Evolutionary conservation across 2,888 invertebrate species (phyloP).

Genomic region (Tachina fera): DNA sequence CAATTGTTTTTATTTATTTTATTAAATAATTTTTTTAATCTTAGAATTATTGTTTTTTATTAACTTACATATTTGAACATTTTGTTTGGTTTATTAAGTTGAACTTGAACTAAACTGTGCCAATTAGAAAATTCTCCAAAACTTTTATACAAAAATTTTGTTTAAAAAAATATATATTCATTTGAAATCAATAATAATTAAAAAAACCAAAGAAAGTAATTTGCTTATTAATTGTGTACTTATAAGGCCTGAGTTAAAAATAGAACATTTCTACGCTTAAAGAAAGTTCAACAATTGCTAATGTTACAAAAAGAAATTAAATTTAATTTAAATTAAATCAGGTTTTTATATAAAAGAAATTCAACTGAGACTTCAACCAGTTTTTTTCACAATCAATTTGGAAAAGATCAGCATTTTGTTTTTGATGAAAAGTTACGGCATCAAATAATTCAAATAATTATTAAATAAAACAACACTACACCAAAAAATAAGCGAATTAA

Average conservation of each 20-base stretch:
- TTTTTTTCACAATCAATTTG: background rate
- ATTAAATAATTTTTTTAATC: too few relatives aligned
- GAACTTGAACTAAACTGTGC: conserved; percentile 60
- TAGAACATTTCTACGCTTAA: background rate
- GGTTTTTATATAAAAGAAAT: background rate
- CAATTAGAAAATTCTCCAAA: background rate
- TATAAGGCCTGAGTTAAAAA: background rate
- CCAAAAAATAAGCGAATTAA: too few relatives aligned
- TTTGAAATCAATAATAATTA: background rate
- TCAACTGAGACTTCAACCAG: background rate
- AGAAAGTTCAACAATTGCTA: conserved; percentile 1
- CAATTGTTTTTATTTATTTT: background rate
- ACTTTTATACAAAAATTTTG: conserved; percentile 40
- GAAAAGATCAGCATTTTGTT: background rate
- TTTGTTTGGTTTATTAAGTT: background rate
- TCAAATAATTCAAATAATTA: background rate
- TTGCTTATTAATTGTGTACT: background rate
- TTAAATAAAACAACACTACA: too few relatives aligned
- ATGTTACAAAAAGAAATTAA: background rate
- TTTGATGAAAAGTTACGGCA: background rate
- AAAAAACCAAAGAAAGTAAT: background rate
- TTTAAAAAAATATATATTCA: background rate
- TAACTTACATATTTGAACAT: conserved; percentile 55
- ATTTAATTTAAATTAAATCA: background rate
- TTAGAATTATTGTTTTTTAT: background rate